These are phyloP conservation scores for Progne subis DNA, from an alignment of 2,113 vertebrate genomes.

Conservation along the genomic window DNA sequence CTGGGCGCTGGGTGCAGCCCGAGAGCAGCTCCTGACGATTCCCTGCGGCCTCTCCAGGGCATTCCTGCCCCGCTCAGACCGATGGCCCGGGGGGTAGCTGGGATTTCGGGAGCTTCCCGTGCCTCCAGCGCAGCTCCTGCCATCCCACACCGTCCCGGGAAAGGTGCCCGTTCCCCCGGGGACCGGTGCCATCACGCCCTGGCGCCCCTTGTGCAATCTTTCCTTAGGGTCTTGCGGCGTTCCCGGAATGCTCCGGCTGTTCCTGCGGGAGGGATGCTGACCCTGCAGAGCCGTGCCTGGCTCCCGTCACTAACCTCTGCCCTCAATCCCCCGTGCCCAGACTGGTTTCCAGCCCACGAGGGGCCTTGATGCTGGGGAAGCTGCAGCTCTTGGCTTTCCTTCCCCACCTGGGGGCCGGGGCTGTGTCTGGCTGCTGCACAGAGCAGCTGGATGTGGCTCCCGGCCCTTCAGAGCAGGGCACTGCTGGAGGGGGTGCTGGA, in stretches of 20 bases:
- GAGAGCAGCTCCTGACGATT: not conserved
- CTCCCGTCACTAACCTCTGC: not conserved
- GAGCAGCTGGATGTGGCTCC: not conserved
- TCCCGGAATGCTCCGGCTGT: rapidly evolving
- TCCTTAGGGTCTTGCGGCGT: not conserved
- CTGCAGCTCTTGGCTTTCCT: not conserved
- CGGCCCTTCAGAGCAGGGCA: not conserved
- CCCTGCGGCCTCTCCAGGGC: not conserved
- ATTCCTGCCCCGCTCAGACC: rapidly evolving
- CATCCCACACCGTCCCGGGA: not conserved
- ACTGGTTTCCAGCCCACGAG: not conserved
- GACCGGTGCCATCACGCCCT: rapidly evolving
- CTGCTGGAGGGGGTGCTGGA: not conserved
- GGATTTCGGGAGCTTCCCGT: too few species aligned
- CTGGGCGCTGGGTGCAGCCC: not conserved
- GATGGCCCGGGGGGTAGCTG: rapidly evolving
- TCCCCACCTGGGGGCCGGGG: not conserved
- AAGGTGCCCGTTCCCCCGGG: not conserved
- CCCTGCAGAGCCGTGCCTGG: not conserved
- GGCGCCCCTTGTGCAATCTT: not conserved
- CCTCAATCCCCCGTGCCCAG: rapidly evolving
- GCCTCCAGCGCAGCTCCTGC: not conserved
- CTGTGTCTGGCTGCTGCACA: not conserved
- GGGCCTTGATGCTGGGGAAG: rapidly evolving
- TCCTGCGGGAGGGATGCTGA: not conserved